These are phyloP conservation scores for Platyura marginata DNA, from an alignment of 1,140 invertebrate genomes.

Conservation along the genomic window DNA sequence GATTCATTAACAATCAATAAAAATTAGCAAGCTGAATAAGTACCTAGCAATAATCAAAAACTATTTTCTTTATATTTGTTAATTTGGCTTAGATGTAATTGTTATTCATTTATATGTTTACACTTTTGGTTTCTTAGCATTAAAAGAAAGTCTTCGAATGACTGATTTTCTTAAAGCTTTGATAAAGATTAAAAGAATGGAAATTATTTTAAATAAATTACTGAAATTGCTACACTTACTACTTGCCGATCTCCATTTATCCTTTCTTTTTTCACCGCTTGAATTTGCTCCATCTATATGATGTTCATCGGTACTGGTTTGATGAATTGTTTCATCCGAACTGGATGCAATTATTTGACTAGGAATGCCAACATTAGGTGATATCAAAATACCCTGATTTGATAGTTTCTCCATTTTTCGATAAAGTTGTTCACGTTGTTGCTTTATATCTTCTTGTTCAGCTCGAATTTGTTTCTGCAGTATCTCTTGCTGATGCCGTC, in stretches of 20 bases:
- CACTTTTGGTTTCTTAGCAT: background rate
- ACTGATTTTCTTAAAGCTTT: background rate
- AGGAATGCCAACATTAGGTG: slow-evolving; percentile 24
- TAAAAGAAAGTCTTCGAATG: background rate
- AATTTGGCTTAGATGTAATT: background rate
- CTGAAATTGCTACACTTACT: slow-evolving; percentile 7
- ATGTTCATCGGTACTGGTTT: slow-evolving; percentile 11
- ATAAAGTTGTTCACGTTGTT: slow-evolving; percentile 74
- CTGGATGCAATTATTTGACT: background rate
- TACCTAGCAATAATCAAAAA: no score
- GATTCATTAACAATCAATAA: no score
- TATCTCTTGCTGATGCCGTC: slow-evolving; percentile 28
- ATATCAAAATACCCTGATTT: slow-evolving; percentile 44
- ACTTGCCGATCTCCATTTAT: slow-evolving; percentile 18
- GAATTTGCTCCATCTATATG: background rate
- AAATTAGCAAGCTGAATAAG: no score
- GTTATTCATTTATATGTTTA: background rate
- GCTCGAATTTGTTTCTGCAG: slow-evolving; percentile 41
- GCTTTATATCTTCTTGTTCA: slow-evolving; percentile 64
- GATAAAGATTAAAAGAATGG: no score
- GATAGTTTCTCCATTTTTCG: slow-evolving; percentile 60
- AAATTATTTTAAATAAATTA: slow-evolving; percentile 4
- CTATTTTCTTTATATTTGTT: background rate
- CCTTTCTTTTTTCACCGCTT: slow-evolving; percentile 15
- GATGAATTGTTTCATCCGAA: slow-evolving; percentile 1